Percentiles rank a stretch among this genome's conserved stretches.
Evolutionary conservation across 2,113 vertebrate genomes (phyloP).

Genomic region (Cervus canadensis): DNA sequence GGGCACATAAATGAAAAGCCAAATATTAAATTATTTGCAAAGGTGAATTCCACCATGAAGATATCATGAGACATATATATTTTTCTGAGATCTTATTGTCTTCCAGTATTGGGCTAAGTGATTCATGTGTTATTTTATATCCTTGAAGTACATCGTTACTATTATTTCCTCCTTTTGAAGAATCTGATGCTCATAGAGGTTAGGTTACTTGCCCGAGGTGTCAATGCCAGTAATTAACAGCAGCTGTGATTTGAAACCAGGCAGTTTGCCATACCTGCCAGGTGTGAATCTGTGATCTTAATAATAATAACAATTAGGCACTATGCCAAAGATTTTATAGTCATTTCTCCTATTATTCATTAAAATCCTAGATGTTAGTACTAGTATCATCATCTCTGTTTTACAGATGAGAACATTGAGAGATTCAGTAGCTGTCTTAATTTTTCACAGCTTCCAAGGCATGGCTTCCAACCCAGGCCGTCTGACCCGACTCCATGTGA

Average conservation of each 20-base stretch:
- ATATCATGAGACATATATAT: background rate
- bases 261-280: slow-evolving; percentile 45
- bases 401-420: background rate
- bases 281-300: slow-evolving; percentile 45
- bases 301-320: slow-evolving; percentile 49
- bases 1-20: background rate
- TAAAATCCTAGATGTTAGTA: background rate
- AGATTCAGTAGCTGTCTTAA: background rate
- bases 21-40: slow-evolving; percentile 15
- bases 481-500: background rate
- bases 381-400: background rate
- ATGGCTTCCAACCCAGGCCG: background rate
- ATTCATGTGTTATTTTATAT: background rate
- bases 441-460: background rate
- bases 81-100: background rate
- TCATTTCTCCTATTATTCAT: slow-evolving; percentile 38
- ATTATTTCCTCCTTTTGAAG: slow-evolving; percentile 30
- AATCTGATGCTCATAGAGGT: background rate
- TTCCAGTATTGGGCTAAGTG: background rate
- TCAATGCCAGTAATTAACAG: background rate
- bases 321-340: slow-evolving; percentile 44
- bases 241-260: slow-evolving; percentile 43
- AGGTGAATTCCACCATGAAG: background rate
- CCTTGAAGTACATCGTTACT: background rate
- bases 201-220: background rate